Evolutionary conservation across 2,113 vertebrate genomes (phyloP).

Genomic region (Gallinago undulata): DNA sequence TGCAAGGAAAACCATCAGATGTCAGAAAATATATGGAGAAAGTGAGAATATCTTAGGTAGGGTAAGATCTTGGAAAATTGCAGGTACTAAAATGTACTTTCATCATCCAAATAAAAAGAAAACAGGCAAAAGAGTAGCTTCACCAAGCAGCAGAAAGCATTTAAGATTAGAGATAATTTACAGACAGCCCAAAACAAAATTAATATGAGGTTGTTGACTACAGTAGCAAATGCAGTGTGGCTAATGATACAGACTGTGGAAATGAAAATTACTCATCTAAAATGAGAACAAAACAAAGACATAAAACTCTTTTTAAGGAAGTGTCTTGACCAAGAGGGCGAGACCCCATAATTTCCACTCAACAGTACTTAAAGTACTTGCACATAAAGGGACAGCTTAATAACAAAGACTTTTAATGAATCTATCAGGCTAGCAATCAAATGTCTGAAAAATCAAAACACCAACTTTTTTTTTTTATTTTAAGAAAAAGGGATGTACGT

Average conservation of each 20-base stretch:
- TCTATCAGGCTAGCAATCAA: not conserved
- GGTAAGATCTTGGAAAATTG: slow-evolving; percentile 16
- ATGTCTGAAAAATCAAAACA: not conserved
- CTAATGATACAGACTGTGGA: not conserved
- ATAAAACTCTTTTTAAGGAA: slow-evolving; percentile 7
- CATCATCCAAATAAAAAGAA: slow-evolving; percentile 26
- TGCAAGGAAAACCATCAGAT: slow-evolving; percentile 21
- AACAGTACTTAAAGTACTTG: not conserved
- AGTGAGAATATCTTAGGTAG: not conserved
- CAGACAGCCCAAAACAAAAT: slow-evolving; percentile 23
- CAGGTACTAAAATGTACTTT: slow-evolving; percentile 24
- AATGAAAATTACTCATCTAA: slow-evolving; percentile 32
- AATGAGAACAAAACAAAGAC: slow-evolving; percentile 32
- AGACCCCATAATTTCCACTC: not conserved
- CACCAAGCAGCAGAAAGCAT: not conserved
- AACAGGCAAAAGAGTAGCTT: not conserved
- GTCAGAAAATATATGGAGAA: slow-evolving; percentile 18
- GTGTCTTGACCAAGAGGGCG: not conserved
- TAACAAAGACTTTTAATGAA: not conserved
- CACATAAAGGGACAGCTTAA: not conserved
- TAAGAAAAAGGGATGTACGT: not conserved
- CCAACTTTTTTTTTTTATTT: not conserved
- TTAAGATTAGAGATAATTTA: slow-evolving; percentile 31
- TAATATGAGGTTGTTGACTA: slow-evolving; percentile 12
- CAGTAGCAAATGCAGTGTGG: not conserved